Base-by-base conservation (phyloP, 2,797 vertebrate species). In the Neosilurus hyrtlii region DNA sequence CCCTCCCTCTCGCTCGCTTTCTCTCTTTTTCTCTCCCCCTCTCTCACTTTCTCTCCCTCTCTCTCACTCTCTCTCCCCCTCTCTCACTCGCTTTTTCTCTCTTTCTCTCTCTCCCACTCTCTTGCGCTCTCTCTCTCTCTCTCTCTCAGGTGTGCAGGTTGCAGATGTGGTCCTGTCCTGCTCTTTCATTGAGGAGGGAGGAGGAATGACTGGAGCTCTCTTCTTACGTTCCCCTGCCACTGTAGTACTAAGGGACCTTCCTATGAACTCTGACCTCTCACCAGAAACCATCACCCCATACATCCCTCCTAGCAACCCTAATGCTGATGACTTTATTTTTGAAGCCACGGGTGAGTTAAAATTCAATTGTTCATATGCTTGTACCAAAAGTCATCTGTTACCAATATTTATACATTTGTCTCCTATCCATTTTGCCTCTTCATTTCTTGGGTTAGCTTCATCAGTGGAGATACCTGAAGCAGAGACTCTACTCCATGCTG, bases 121-220 rank as follows among this genome's bases (percentile, higher is more conserved):
- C 52, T 57, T 4, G 49, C 22, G 35, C 16, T 43, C 18, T 18
- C 20, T 37, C 22, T 43, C 9, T 30, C 8, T 8, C 2, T 62
- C n/a, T 71, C 78, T 24, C 80, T 71, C 43, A 80, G 93, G 85
- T 83, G 87, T 91, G 56, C 87, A 86, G 0, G 89, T 89, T 12
- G 91, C 92, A 43, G 96, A 96, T 49, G 89, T 96, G 52, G 91
- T 96, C 11, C 88, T 96, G 52, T 92, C 94, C 83, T 96, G 96
- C 80, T 72, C 88, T 72, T 87, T 95, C 84, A 92, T 93, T 83
- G 92, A 94, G 86, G 94, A 95, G 30, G 91, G 91, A 7, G 84
- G 54, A 0, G 92, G 88, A 12, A 89, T 92, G 87, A 88, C 85
- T 0, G 86, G 91, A 0, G 35, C 86, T 22, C 86, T 71, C 4